Evolutionary conservation across 2,888 invertebrate species (phyloP), one percentile per base, ranked within the genome.

Genomic region (Agrochola lota): DNA sequence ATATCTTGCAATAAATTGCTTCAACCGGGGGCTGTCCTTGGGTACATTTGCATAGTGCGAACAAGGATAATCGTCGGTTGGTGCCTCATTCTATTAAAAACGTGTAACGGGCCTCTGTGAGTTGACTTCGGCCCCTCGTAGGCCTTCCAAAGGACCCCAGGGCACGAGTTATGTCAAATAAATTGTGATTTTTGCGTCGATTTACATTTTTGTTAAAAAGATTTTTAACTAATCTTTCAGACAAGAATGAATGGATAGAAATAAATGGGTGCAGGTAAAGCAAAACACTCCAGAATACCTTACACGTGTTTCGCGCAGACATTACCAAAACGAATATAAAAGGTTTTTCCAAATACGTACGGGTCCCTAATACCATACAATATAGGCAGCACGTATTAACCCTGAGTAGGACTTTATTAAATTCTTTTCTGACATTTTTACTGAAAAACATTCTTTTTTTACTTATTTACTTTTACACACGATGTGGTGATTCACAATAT

Each of bases 391-490:
- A 76, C 73, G 71, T 83, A 86, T 83, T 77, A 85, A 73, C 80
- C 70, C 83, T 78, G 77, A 79, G 71, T 40, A 78, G 71, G 52
- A 76, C 67, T 77, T 87, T 88, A 87, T 87, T 87, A 88, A 86
- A 87, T 87, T 87, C 85, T 82, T 75, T 66, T 60, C 71, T 6
- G 85, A 59, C 79, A n/a, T 76, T 86, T 81, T 73, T 77, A 63
- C 55, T 63, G 66, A 82, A 78, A 69, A 75, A 55, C n/a, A 55
- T 70, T 55, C 26, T 23, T 64, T 67, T 30, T 67, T 43, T 60
- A 55, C 35, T 9, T 71, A 71, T 71, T 63, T 70, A 80, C 30
- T 77, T 77, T 71, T 64, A 0, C 43, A 15, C 40, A 26, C 15
- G 46, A 23, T 71, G 49, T 57, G n/a, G 59, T 55, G 17, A 60